Conservation (phyloP, 1,140 invertebrate genomes). For the Zaprionus camerounensis region DNA sequence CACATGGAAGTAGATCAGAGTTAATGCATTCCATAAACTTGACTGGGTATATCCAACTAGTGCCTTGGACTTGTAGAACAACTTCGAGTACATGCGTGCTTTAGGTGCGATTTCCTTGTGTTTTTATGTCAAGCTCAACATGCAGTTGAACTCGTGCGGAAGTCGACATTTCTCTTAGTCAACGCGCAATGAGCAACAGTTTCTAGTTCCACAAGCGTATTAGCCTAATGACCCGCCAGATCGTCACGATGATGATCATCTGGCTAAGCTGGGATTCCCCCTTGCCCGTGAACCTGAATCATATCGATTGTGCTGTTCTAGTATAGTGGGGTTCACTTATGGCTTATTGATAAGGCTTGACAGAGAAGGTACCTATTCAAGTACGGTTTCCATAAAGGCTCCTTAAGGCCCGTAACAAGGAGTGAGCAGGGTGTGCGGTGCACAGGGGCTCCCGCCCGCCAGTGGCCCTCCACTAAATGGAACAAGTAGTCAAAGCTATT, state of each 20-base stretch:
- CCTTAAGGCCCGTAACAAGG: too few relatives aligned
- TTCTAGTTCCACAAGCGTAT: background rate
- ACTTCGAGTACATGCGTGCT: background rate
- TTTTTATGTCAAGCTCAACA: background rate
- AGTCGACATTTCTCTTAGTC: background rate
- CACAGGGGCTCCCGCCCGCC: too few relatives aligned
- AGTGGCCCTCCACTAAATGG: too few relatives aligned
- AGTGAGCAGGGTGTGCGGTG: too few relatives aligned
- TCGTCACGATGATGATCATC: background rate
- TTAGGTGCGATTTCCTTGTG: background rate
- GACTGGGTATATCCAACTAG: background rate
- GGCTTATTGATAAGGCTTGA: background rate
- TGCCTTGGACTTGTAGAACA: slow-evolving; percentile 1
- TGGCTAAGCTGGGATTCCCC: background rate
- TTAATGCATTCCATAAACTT: background rate
- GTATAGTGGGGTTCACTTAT: background rate
- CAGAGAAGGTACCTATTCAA: background rate
- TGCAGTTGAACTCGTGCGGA: background rate
- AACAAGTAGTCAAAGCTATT: too few relatives aligned
- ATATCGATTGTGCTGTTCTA: background rate
- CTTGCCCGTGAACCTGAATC: background rate
- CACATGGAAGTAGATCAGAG: background rate
- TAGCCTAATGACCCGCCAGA: background rate
- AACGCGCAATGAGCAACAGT: background rate
- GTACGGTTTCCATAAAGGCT: background rate